Evolutionary conservation across 2,113 vertebrate genomes (phyloP), one percentile per base, ranked within the genome.

Genomic region (Clarias magur): DNA sequence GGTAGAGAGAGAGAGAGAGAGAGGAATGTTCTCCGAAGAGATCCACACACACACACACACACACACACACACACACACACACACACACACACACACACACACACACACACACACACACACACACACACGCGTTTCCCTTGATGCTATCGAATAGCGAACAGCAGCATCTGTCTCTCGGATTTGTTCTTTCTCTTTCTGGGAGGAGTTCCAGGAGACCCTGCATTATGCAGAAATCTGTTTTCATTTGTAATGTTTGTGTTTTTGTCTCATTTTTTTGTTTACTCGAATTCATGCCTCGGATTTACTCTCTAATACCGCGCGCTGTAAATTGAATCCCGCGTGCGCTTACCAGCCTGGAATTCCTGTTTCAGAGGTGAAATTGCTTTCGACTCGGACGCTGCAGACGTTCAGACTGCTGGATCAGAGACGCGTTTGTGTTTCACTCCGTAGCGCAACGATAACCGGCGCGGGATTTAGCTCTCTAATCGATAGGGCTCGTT

Each of bases 151-250:
- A 68, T 68, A 57, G 57, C 82, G 8, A 30, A 27, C 53, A 84
- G 82, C 82, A 56, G 65, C 67, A 57, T 54, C 67, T 84, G 65
- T 54, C 82, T 84, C 82, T 70, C 54, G 0, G 16, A 30, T 60
- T 60, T 60, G 54, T 80, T 59, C n/a, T 80, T 34, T 34, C 34
- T 34, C 56, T 30, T 79, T 80, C 54, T 60, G 53, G 56, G 54
- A 34, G 78, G 78, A 30, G 78, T 30, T 80, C 78, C 78, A 80
- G 54, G 12, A 19, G n/a, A 34, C 56, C n/a, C 53, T 21, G 56
- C 54, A 30, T 57, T 30, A 80, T 80, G 78, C 54, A 59, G 48
- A 48, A 78, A 59, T 27, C 78, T 59, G 78, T 23, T 80, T 80
- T 11, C 25, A 8, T 56, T 78, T 78, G 48, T 78, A 78, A 54